Conservation (phyloP, 2,113 vertebrate species). For the Mesocricetus auratus region DNA sequence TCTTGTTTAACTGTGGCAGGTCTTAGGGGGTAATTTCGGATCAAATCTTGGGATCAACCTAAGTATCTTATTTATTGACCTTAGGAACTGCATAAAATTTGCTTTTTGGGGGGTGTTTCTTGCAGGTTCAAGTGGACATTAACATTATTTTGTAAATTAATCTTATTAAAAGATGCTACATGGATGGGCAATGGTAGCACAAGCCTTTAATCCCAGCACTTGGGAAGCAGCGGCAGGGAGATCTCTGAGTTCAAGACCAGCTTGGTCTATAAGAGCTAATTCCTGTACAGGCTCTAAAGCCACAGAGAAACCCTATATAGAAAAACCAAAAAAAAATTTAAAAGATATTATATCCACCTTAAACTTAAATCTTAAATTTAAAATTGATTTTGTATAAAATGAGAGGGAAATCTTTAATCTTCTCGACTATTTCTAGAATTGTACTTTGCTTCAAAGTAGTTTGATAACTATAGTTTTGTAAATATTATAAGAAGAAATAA, state of each 20-base stretch:
- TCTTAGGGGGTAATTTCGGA: neutral
- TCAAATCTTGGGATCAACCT: neutral
- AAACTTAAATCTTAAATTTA: neutral
- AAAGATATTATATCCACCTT: neutral
- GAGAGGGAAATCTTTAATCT: neutral
- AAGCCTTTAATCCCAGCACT: no score
- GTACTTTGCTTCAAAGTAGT: constrained; percentile 19
- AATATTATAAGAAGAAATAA: neutral
- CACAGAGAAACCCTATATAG: no score
- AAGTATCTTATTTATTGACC: neutral
- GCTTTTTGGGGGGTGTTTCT: neutral
- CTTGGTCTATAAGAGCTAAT: no score
- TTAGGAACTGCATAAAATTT: neutral
- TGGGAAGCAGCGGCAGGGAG: no score
- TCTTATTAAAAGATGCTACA: constrained; percentile 40
- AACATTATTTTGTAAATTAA: constrained; percentile 1
- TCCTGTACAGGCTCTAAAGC: no score
- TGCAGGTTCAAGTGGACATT: neutral
- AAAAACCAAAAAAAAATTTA: no score
- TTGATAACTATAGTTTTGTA: neutral
- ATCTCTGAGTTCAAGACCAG: no score
- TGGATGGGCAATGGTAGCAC: no score
- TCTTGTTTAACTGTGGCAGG: neutral
- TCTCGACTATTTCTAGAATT: neutral
- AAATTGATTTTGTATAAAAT: constrained; percentile 26